Base-by-base conservation (phyloP, 1,140 invertebrate species). In the Ips nitidus region DNA sequence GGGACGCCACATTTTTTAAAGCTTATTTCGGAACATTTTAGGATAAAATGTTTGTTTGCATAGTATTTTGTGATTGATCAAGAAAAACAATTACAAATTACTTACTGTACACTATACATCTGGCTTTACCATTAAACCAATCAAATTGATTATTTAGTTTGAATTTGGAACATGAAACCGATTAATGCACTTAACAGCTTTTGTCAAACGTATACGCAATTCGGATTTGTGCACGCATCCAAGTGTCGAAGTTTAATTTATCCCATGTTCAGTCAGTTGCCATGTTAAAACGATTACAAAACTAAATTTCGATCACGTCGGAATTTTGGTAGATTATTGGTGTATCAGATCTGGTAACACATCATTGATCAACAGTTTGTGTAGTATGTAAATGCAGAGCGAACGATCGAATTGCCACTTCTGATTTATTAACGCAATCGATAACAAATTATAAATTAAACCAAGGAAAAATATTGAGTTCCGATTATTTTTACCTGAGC, bases 231-330 rank as follows among this genome's bases (percentile, higher is more conserved):
- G 45, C 22, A 22, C 45, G 1, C 45, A 8, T 6, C 22, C 45
- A 50, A 22, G 22, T 55, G 36, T 59, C 42, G 39, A 41, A 41
- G 57, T 59, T 59, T 59, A 59, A 59, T 59, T 59, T 59, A 38
- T 59, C 57, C 40, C 57, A 42, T 59, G 57, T 42, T 42, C 57
- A 41, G 57, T 59, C 57, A 59, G 57, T 41, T 59, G 42, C 22
- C 53, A 37, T 22, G 41, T 8, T 59, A 59, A 59, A 59, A 59
- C 57, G 57, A 59, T 59, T 59, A 59, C 57, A 42, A 59, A 59
- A 59, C 57, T 59, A 42, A 41, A 59, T 59, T 59, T 59, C 41
- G 37, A 2, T 42, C n/a, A 59, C 38, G 41, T 59, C 40, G 40
- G 41, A 36, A 59, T 41, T 55, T 55, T 59, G 41, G 57, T 42